These are phyloP conservation scores for Drosophila sp. DNA, from an alignment of 1,140 invertebrate species.

Conservation along the genomic window DNA sequence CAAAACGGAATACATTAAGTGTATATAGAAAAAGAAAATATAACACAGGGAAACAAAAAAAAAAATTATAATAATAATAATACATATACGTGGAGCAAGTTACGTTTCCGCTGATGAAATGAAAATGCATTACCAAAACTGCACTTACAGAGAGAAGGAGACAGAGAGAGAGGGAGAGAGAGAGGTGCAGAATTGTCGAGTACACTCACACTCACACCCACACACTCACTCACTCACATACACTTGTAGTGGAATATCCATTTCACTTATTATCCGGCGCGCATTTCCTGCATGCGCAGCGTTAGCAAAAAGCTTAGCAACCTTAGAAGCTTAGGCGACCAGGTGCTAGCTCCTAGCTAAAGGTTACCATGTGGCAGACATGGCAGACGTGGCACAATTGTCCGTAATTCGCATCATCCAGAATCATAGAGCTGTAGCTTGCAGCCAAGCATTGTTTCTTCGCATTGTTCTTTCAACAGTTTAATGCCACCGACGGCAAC, in stretches of 20 bases:
- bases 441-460: conserved; percentile 39
- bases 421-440: conserved; percentile 6
- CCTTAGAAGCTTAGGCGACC: conserved; percentile 29
- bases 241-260: conserved; percentile 65
- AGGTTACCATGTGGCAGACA: conserved; percentile 48
- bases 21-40: conserved; percentile 13
- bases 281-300: conserved; percentile 55
- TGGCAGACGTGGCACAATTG: conserved; percentile 45
- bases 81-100: conserved; percentile 62
- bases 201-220: conserved; percentile 45
- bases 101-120: conserved; percentile 80
- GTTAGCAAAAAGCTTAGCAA: conserved; percentile 40
- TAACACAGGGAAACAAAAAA: conserved; percentile 4
- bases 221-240: conserved; percentile 15
- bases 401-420: conserved; percentile 73
- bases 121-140: conserved; percentile 79
- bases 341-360: conserved; percentile 35
- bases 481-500: conserved; percentile 54
- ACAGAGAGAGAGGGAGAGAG: conserved; percentile 2
- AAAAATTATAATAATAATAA: conserved; percentile 2
- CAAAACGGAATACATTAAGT: conserved; percentile 57
- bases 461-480: conserved; percentile 62
- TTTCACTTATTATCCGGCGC: conserved; percentile 77
- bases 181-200: conserved; percentile 68
- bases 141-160: conserved; percentile 25